Evolutionary conservation across 2,113 vertebrate genomes (phyloP).

Genomic region (Odobenus rosmarus): DNA sequence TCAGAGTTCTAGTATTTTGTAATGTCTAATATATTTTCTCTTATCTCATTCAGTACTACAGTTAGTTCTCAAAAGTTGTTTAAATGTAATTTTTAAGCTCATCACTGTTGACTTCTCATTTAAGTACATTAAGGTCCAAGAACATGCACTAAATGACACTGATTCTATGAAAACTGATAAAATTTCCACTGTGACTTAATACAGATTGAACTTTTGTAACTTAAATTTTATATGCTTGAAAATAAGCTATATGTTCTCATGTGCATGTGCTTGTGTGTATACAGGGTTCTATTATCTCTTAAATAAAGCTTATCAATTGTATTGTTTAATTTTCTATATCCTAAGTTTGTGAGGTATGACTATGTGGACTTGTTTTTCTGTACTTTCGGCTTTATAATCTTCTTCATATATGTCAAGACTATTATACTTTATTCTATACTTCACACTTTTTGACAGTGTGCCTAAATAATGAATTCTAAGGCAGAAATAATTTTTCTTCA

Average conservation of each 20-base stretch:
- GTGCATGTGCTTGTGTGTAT: not conserved
- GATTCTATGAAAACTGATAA: not conserved
- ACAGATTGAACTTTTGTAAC: constrained; percentile 2
- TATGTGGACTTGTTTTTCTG: not conserved
- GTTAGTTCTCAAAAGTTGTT: not conserved
- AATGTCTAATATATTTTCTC: not conserved
- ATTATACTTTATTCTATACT: not conserved
- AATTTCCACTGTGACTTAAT: not conserved
- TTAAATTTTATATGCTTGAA: not conserved
- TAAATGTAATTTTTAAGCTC: not conserved
- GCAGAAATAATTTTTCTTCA: not conserved
- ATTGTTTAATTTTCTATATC: not conserved
- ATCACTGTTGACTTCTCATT: constrained; percentile 8
- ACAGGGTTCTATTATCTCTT: not conserved
- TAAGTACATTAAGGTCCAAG: not conserved
- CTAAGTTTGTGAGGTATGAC: not conserved
- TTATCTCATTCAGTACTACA: not conserved
- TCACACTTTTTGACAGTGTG: not conserved
- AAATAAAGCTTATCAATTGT: not conserved
- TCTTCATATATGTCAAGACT: not conserved
- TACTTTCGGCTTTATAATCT: not conserved
- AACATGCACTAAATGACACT: not conserved
- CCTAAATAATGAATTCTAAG: not conserved
- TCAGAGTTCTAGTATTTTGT: not conserved
- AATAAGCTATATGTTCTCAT: not conserved